phyloP scores from a whole-genome alignment of 1,140 invertebrate species.

The Heliconius congener region DNA sequence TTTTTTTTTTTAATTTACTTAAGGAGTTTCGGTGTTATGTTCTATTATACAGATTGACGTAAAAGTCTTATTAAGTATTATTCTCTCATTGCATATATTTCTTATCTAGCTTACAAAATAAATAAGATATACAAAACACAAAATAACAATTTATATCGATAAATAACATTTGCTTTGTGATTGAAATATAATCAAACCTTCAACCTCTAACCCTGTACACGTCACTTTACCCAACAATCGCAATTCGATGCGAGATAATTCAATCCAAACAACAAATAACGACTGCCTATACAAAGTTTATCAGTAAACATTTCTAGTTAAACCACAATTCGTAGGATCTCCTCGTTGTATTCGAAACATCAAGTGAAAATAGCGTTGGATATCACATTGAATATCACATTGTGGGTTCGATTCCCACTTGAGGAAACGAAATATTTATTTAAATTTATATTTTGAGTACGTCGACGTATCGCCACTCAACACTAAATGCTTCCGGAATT shows the following conservation, averaged over 20 bases:
- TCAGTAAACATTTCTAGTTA: conserved; percentile 2
- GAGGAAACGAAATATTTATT: too few species aligned
- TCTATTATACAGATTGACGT: too few species aligned
- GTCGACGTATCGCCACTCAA: too few species aligned
- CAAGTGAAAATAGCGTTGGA: background rate
- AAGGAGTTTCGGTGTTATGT: too few species aligned
- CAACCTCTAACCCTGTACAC: background rate
- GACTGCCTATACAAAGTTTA: background rate
- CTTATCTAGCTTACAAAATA: background rate
- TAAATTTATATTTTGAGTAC: too few species aligned
- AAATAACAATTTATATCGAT: background rate
- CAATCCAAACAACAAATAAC: background rate
- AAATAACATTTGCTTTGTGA: background rate
- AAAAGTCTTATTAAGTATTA: background rate
- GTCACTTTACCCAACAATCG: background rate
- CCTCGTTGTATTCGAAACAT: background rate
- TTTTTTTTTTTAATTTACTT: too few species aligned
- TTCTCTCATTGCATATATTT: background rate
- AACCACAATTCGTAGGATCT: background rate
- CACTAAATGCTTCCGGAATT: too few species aligned
- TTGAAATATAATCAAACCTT: background rate
- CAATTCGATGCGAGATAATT: background rate
- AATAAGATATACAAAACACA: background rate
- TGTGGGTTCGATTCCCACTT: too few species aligned
- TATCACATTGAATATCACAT: too few species aligned